These are phyloP conservation scores for Leuctra nigra DNA, from an alignment of 2,888 invertebrate species.

Conservation along the genomic window DNA sequence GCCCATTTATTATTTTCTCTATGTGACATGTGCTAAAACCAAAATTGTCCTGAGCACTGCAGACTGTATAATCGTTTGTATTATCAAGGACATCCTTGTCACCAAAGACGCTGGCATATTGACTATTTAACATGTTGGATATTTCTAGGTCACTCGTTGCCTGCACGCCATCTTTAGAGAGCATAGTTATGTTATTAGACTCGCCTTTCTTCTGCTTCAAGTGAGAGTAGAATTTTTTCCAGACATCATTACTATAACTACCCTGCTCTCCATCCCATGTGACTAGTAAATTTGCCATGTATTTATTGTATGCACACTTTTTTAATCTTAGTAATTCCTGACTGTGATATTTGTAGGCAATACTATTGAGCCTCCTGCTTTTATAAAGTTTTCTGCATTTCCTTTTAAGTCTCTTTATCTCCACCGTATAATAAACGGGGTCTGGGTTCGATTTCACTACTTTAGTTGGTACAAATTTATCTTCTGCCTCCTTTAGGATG, in stretches of 20 bases:
- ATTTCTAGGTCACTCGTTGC: neutral
- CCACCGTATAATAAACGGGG: neutral
- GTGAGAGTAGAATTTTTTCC: constrained; percentile 1
- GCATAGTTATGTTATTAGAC: constrained; percentile 1
- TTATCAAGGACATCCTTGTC: too few species aligned
- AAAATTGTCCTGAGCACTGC: too few species aligned
- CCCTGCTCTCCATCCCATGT: neutral
- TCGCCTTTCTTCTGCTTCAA: neutral
- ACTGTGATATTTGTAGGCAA: neutral
- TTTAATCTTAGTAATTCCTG: neutral
- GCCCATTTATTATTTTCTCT: too few species aligned
- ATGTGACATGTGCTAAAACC: too few species aligned
- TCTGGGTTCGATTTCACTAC: neutral
- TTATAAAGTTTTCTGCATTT: constrained; percentile 4
- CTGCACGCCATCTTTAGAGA: neutral
- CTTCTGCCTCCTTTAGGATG: neutral
- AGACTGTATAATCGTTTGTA: too few species aligned
- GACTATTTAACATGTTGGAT: neutral
- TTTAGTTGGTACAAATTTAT: constrained; percentile 2
- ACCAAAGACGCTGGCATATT: too few species aligned
- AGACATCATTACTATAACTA: neutral
- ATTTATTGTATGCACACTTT: neutral
- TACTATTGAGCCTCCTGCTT: constrained; percentile 3
- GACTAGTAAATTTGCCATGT: constrained; percentile 2
- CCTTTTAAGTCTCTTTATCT: constrained; percentile 1